Conservation (phyloP, 2,888 invertebrate genomes). For the Ramazzottius varieornatus region DNA sequence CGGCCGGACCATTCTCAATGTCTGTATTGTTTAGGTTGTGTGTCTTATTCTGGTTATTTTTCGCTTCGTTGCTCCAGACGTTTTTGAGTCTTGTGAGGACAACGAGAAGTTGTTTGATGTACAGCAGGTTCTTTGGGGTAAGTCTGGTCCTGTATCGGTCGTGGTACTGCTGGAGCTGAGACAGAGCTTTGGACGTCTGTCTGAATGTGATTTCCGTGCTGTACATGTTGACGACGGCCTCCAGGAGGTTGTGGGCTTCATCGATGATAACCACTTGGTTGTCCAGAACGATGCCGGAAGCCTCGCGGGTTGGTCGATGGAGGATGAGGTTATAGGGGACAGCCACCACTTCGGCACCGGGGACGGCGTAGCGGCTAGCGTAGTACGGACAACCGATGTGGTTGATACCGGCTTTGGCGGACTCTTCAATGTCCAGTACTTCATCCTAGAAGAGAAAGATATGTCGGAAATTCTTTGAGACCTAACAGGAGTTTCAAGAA, state of each 20-base stretch:
- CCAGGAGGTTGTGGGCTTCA: constrained; percentile 83
- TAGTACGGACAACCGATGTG: constrained; percentile 76
- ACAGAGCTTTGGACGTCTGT: constrained; percentile 26
- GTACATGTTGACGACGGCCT: constrained; percentile 61
- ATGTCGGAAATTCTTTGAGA: no score
- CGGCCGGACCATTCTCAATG: background rate
- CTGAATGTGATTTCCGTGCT: constrained; percentile 41
- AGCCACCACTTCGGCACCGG: constrained; percentile 49
- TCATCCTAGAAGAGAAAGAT: constrained; percentile 23
- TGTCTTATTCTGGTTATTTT: background rate
- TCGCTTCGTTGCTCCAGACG: constrained; percentile 17
- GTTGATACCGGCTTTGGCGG: constrained; percentile 38
- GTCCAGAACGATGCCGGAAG: constrained; percentile 40
- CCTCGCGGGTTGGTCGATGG: constrained; percentile 45
- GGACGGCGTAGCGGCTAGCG: constrained; percentile 49
- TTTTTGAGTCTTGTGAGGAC: constrained; percentile 32
- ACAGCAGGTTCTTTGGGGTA: constrained; percentile 48
- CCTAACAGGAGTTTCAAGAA: no score
- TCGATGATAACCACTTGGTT: constrained; percentile 58
- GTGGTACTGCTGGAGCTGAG: constrained; percentile 23
- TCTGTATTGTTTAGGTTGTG: background rate
- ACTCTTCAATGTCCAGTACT: constrained; percentile 62
- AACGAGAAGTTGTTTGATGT: constrained; percentile 52
- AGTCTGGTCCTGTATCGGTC: constrained; percentile 38
- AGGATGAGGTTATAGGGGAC: constrained; percentile 51